Conservation (phyloP, 2,888 invertebrate species). For the Sussaba pulchella region DNA sequence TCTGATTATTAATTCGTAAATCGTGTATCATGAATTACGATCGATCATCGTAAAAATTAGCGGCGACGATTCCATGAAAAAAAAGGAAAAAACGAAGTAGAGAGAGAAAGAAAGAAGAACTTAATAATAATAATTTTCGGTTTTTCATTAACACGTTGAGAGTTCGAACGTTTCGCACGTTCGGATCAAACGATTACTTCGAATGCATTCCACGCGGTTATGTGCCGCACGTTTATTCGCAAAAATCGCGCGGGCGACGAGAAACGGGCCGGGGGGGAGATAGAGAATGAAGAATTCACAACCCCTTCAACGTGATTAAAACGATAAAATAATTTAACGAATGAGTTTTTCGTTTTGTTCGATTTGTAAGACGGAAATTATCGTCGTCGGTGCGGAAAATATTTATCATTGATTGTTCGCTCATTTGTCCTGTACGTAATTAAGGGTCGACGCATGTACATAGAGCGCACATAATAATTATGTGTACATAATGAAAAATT, state of each 20-base stretch:
- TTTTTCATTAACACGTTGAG: constrained; percentile 9
- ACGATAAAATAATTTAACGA: constrained; percentile 10
- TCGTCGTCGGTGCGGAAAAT: constrained; percentile 20
- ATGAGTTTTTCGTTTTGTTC: background rate
- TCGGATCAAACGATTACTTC: background rate
- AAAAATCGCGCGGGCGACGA: background rate
- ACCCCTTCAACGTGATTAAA: background rate
- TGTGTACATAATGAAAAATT: constrained; percentile 51
- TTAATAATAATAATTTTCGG: background rate
- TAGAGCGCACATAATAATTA: constrained; percentile 59
- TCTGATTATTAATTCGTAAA: constrained; percentile 27
- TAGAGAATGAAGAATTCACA: background rate
- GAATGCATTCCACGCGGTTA: constrained; percentile 14
- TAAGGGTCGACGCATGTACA: constrained; percentile 57
- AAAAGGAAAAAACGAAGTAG: background rate
- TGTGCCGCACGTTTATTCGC: background rate
- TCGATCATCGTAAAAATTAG: constrained; percentile 2
- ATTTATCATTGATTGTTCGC: constrained; percentile 1
- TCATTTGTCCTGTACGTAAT: constrained; percentile 29
- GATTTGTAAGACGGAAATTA: constrained; percentile 10
- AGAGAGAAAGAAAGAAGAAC: too few relatives aligned
- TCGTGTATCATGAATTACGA: constrained; percentile 35
- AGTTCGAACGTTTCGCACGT: background rate
- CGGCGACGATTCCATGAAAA: background rate
- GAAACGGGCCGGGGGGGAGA: too few relatives aligned